These are phyloP conservation scores for Atrichornis clamosus DNA, from an alignment of 2,113 vertebrate genomes.

Conservation along the genomic window DNA sequence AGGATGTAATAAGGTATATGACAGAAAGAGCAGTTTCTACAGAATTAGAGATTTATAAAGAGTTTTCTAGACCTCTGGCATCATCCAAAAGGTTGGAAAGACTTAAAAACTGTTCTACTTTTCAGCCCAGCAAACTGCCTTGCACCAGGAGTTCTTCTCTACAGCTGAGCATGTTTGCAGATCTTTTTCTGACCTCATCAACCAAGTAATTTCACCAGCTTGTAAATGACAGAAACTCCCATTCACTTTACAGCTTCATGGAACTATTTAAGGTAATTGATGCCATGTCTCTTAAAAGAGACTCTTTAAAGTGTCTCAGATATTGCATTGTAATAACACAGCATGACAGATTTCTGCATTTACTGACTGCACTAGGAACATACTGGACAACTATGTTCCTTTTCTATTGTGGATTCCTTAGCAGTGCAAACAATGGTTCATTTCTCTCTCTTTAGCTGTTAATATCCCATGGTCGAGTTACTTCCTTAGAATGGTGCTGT, in stretches of 20 bases:
- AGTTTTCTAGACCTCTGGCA: neutral
- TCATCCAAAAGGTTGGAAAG: neutral
- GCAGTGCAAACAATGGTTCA: neutral
- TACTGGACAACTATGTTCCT: neutral
- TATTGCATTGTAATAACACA: neutral
- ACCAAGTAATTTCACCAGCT: constrained; percentile 54
- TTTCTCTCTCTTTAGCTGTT: neutral
- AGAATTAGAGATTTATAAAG: neutral
- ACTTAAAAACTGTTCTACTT: neutral
- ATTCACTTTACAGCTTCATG: neutral
- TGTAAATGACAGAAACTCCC: constrained; percentile 25
- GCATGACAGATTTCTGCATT: neutral
- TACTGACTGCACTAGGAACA: neutral
- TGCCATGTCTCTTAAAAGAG: neutral
- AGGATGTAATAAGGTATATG: neutral
- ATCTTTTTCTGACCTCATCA: constrained; percentile 75
- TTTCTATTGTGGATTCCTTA: neutral
- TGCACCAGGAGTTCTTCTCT: constrained; percentile 64
- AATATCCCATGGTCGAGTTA: neutral
- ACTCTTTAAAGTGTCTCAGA: neutral
- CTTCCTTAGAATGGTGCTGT: neutral
- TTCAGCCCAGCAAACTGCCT: constrained; percentile 64
- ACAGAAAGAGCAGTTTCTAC: neutral
- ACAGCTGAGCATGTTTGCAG: constrained; percentile 72
- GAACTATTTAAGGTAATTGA: constrained; percentile 3